Evolutionary conservation across 2,797 vertebrate genomes (phyloP).

Genomic region (Benthosema pterotum): DNA sequence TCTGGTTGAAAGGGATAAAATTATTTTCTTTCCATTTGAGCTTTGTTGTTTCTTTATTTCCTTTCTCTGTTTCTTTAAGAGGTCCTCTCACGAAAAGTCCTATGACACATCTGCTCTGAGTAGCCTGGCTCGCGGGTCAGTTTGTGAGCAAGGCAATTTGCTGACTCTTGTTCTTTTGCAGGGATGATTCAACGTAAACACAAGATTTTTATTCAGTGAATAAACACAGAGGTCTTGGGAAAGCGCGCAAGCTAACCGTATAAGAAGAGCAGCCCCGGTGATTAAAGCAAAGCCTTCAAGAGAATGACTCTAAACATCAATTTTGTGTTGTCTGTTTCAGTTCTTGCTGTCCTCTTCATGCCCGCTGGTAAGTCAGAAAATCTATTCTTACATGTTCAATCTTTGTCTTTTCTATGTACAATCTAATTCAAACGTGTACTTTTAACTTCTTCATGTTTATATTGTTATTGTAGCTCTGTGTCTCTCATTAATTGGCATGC

Average conservation of each 20-base stretch:
- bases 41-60: not conserved
- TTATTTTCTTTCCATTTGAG: not conserved
- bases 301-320: constrained; percentile 17
- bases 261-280: not conserved
- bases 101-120: constrained; percentile 38
- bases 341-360: constrained; percentile 69
- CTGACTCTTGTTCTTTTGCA: not conserved
- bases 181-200: not conserved
- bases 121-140: constrained; percentile 16
- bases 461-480: too few species aligned
- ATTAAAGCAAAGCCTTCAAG: not conserved
- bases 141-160: not conserved
- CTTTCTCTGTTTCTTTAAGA: constrained; percentile 22
- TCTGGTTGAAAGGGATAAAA: not conserved
- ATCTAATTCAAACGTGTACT: too few species aligned
- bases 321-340: constrained; percentile 64
- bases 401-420: not conserved
- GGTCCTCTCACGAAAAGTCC: constrained; percentile 21
- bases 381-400: not conserved
- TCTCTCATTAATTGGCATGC: too few species aligned
- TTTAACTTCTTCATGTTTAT: too few species aligned
- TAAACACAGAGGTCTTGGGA: not conserved
- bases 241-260: not conserved
- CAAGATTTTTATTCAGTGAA: constrained; percentile 17
- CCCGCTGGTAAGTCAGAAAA: constrained; percentile 69